phyloP scores from a whole-genome alignment of 1,140 invertebrate genomes.

The Batillaria attramentaria region DNA sequence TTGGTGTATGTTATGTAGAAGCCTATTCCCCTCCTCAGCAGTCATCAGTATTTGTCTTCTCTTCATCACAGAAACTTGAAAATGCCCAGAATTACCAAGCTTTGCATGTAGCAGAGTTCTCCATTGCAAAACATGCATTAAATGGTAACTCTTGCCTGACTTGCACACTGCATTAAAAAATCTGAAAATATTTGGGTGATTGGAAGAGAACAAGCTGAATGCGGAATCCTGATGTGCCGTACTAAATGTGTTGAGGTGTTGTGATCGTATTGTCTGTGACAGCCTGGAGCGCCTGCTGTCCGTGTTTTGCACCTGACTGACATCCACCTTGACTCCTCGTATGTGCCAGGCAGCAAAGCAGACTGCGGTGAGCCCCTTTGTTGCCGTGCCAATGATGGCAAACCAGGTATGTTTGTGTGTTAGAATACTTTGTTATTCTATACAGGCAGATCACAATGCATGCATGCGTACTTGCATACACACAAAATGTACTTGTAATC shows the following conservation, averaged over 20 bases:
- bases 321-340: constrained; percentile 85
- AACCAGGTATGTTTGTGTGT: constrained; percentile 40
- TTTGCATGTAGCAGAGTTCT: too few species aligned
- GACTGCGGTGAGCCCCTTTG: constrained; percentile 84
- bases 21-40: too few species aligned
- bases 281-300: constrained; percentile 61
- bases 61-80: too few species aligned
- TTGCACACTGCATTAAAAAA: not conserved
- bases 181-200: not conserved
- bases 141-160: too few species aligned
- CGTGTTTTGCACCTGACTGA: constrained; percentile 84
- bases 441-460: not conserved
- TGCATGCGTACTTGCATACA: too few species aligned
- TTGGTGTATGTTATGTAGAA: too few species aligned
- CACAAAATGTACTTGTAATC: not conserved
- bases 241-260: not conserved
- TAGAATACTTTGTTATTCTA: not conserved
- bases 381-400: constrained; percentile 79
- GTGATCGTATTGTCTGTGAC: not conserved
- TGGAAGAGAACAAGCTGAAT: not conserved
- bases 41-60: too few species aligned
- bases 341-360: constrained; percentile 78
- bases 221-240: not conserved
- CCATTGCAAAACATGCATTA: too few species aligned
- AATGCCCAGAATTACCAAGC: too few species aligned